Conservation (phyloP, 2,888 invertebrate species). For the Amblyjoppa fuscipennis region DNA sequence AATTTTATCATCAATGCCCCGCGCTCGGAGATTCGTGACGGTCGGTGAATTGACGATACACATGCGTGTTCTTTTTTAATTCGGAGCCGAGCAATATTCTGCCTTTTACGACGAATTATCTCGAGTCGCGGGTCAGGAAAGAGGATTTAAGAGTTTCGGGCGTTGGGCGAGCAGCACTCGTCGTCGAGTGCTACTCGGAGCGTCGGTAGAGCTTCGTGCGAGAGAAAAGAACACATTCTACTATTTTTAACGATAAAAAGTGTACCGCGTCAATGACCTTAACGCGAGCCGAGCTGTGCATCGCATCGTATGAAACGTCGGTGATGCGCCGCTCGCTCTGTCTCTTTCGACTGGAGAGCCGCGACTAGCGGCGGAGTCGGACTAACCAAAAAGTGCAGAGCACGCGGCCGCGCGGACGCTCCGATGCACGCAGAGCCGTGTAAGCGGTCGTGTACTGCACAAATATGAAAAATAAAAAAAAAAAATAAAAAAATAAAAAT, state of each 20-base stretch:
- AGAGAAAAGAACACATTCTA: constrained; percentile 63
- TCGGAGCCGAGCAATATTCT: background rate
- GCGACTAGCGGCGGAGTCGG: constrained; percentile 28
- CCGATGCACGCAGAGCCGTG: constrained; percentile 49
- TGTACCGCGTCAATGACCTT: constrained; percentile 85
- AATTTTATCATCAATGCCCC: background rate
- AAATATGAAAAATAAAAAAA: constrained; percentile 40
- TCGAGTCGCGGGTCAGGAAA: background rate
- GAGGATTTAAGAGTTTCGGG: constrained; percentile 3
- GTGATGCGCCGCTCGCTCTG: constrained; percentile 35
- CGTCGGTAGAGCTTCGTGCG: constrained; percentile 13
- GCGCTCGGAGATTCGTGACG: background rate
- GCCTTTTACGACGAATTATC: background rate
- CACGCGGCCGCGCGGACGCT: constrained; percentile 42
- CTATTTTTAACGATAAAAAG: constrained; percentile 82
- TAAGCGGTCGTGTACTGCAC: constrained; percentile 10
- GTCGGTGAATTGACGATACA: background rate
- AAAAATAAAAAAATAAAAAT: constrained; percentile 27
- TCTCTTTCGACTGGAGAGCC: constrained; percentile 41
- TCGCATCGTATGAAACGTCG: constrained; percentile 48
- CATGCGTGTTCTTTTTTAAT: background rate
- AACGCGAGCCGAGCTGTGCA: constrained; percentile 71
- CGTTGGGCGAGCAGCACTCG: background rate
- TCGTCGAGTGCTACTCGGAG: background rate
- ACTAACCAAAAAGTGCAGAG: constrained; percentile 49